A percentile compares a stretch with the other conserved stretches of the same genome.
These are phyloP conservation scores for Siniperca undulata DNA, from an alignment of 2,797 vertebrate species.

Conservation along the genomic window DNA sequence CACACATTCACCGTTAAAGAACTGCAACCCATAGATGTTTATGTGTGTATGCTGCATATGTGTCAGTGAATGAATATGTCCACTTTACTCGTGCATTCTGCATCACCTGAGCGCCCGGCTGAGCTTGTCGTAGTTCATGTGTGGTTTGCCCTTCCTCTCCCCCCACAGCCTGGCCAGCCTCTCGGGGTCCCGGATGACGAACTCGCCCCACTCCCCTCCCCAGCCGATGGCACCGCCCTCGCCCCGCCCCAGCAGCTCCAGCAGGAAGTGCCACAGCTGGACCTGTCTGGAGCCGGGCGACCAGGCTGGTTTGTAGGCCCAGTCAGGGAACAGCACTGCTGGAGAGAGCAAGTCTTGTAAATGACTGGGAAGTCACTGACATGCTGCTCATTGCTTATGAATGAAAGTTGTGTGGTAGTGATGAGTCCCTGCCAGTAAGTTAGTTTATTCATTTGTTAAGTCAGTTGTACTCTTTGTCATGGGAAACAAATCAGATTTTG, in stretches of 20 bases:
- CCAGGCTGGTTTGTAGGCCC: slow-evolving; percentile 88
- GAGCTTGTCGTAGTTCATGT: slow-evolving; percentile 91
- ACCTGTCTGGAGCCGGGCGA: slow-evolving; percentile 86
- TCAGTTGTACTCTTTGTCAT: neutral
- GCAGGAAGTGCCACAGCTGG: slow-evolving; percentile 86
- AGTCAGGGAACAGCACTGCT: slow-evolving; percentile 86
- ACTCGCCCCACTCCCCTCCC: slow-evolving; percentile 86
- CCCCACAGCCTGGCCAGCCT: slow-evolving; percentile 85
- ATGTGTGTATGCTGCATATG: neutral
- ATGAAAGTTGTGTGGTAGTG: neutral
- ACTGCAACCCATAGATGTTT: neutral
- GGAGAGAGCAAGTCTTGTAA: slow-evolving; percentile 25
- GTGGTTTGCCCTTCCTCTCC: slow-evolving; percentile 85
- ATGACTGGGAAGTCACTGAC: neutral
- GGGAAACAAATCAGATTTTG: neutral
- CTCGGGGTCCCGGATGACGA: slow-evolving; percentile 85
- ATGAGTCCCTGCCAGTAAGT: neutral
- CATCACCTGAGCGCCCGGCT: slow-evolving; percentile 86
- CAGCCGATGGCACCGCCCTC: slow-evolving; percentile 83
- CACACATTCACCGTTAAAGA: slow-evolving; percentile 10
- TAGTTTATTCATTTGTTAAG: neutral
- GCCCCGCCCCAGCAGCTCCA: slow-evolving; percentile 82
- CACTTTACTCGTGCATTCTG: neutral
- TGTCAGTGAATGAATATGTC: neutral
- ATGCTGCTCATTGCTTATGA: neutral